Percentiles rank a stretch among this genome's conserved stretches.
These are phyloP conservation scores for Toxonevra muliebris DNA, from an alignment of 2,888 invertebrate genomes.

Conservation along the genomic window DNA sequence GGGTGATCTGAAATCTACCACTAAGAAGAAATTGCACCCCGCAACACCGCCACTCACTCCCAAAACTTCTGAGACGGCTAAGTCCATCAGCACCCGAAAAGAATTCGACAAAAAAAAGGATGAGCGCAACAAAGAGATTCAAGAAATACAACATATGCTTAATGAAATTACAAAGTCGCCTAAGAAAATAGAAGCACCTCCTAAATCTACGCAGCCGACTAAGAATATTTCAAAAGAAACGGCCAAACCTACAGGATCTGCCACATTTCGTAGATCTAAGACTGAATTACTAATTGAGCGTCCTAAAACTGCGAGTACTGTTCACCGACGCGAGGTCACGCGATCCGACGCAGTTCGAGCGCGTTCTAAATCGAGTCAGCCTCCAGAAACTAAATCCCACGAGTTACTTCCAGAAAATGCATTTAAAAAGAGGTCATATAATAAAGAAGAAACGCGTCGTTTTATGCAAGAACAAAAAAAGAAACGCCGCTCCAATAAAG, in stretches of 20 bases:
- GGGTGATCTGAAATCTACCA: too few species aligned
- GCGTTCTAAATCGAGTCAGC: conserved; percentile 42
- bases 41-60: too few species aligned
- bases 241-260: neutral
- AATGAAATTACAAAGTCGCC: conserved; percentile 43
- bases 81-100: conserved; percentile 9
- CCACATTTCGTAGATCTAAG: conserved; percentile 40
- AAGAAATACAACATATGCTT: conserved; percentile 49
- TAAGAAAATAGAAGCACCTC: conserved; percentile 16
- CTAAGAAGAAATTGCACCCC: too few species aligned
- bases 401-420: conserved; percentile 15
- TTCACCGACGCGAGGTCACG: conserved; percentile 12
- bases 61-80: neutral
- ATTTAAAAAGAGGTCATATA: conserved; percentile 59
- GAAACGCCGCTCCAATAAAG: conserved; percentile 61
- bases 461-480: conserved; percentile 69
- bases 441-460: conserved; percentile 67
- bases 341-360: neutral
- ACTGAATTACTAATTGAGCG: conserved; percentile 38
- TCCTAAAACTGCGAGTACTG: conserved; percentile 34
- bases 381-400: conserved; percentile 24
- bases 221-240: neutral
- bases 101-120: conserved; percentile 47
- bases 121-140: conserved; percentile 47
- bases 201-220: neutral